Percentiles rank a stretch among this genome's conserved stretches.
Evolutionary conservation across 1,140 invertebrate species (phyloP).

Genomic region (Amyelois transitella): DNA sequence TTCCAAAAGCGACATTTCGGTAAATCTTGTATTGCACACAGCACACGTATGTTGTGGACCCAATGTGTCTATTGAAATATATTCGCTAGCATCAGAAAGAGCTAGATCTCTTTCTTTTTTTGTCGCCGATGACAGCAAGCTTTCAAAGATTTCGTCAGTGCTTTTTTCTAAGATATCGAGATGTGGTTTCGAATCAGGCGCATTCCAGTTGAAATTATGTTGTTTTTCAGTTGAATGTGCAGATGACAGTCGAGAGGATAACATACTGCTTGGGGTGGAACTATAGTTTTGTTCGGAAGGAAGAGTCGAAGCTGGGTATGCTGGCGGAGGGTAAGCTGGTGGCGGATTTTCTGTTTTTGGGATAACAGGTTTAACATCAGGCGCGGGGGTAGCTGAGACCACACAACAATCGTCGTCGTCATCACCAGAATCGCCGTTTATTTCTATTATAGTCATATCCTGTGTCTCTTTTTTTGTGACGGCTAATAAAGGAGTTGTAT

Average conservation of each 20-base stretch:
- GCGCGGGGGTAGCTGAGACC: conserved; percentile 59
- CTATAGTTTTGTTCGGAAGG: conserved; percentile 27
- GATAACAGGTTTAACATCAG: conserved; percentile 51
- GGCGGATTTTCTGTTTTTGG: conserved; percentile 40
- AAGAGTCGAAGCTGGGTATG: conserved; percentile 27
- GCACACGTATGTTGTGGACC: conserved; percentile 70
- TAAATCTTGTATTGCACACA: conserved; percentile 66
- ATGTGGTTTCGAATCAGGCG: conserved; percentile 57
- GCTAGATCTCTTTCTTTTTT: conserved; percentile 51
- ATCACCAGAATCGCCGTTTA: conserved; percentile 66
- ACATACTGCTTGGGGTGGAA: conserved; percentile 18
- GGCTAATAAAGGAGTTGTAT: conserved; percentile 30
- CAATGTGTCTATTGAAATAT: conserved; percentile 66
- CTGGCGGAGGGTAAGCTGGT: conserved; percentile 26
- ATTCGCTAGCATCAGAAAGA: conserved; percentile 61
- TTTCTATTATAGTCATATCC: conserved; percentile 55
- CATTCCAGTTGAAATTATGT: conserved; percentile 65
- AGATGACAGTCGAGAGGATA: conserved; percentile 30
- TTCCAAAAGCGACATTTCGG: conserved; percentile 56
- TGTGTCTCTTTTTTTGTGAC: conserved; percentile 50
- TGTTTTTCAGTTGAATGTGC: conserved; percentile 51
- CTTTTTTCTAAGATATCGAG: conserved; percentile 60
- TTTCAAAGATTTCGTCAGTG: conserved; percentile 64
- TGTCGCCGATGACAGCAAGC: conserved; percentile 43
- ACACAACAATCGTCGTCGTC: conserved; percentile 69